Conservation (phyloP, 30 jellyfish, hydroid and myxozoan species). For the Aurelia sp. region DNA sequence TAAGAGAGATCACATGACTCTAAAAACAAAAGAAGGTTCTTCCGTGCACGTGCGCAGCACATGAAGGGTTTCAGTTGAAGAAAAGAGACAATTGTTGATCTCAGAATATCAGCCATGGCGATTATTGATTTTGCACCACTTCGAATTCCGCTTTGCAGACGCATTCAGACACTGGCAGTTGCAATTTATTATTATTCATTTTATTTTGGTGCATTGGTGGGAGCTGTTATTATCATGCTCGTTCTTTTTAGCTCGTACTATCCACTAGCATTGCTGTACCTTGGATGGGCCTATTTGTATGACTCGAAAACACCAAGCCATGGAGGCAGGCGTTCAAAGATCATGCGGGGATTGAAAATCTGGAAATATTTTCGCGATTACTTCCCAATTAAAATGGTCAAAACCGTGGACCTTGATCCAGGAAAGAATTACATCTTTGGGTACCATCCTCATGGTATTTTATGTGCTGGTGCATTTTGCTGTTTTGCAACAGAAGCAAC, state of each 20-base stretch:
- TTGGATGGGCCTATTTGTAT: constrained; percentile 89
- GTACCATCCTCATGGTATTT: constrained; percentile 90
- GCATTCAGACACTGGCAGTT: constrained; percentile 83
- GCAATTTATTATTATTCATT: constrained; percentile 81
- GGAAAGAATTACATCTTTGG: constrained; percentile 80
- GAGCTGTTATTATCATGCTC: constrained; percentile 54
- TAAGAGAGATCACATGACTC: too few relatives aligned
- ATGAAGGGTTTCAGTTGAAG: too few relatives aligned
- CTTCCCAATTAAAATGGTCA: constrained; percentile 69
- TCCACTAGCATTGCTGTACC: constrained; percentile 83
- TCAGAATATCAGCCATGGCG: constrained; percentile 48
- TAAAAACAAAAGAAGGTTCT: too few relatives aligned
- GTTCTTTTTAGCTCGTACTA: constrained; percentile 82
- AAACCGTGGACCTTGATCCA: constrained; percentile 84
- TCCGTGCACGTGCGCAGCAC: constrained; percentile 3
- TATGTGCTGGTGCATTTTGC: constrained; percentile 89
- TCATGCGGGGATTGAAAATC: constrained; percentile 65
- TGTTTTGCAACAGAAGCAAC: constrained; percentile 88
- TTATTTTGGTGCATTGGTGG: constrained; percentile 87
- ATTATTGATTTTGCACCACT: constrained; percentile 87
- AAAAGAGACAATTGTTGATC: too few relatives aligned
- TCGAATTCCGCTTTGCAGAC: constrained; percentile 79
- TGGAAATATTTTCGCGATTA: constrained; percentile 85
- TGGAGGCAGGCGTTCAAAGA: constrained; percentile 86
- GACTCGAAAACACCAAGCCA: constrained; percentile 89